Evolutionary conservation across 2,888 invertebrate species (phyloP), one percentile per base, ranked within the genome.

Genomic region (Litoditis marina): DNA sequence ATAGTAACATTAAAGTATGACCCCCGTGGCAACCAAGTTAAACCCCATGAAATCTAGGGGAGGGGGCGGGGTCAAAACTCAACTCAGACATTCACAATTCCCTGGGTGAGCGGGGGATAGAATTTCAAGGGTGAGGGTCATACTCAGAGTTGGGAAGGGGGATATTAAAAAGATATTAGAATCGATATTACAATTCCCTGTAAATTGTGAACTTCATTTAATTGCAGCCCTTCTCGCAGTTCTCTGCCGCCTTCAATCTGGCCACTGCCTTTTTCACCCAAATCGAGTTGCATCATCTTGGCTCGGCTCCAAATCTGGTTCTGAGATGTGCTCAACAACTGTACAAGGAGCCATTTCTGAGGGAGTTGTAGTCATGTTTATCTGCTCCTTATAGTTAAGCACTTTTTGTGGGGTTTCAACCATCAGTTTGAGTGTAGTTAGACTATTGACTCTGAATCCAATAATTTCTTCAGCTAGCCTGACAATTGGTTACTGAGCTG

Each of bases 201-300:
- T 16, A 2, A 22, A 16, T 30, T 51, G 49, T 32, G 7, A n/a
- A 42, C 19, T n/a, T 30, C 30, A 7, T 47, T 22, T n/a, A 27
- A 16, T 63, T 70, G 52, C 53, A 70, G 68, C 51, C 69, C 19
- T 69, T 69, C 52, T 64, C 63, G 32, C 61, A 63, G 8, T 69
- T 68, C 67, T 57, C 63, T 28, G 47, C 60, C 8, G 64, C 68
- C 7, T 76, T 73, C 66, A 71, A 73, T 53, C 60, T 51, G 27
- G 64, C 72, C 3, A 72, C 69, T 1, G 67, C 61, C 46, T 76
- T 68, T 57, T 76, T 76, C 58, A 68, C 68, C 11, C 68, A 73
- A 54, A 66, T 73, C 47, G 73, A 73, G 27, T 66, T 63, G 22
- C 68, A 73, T 54, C 62, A 69, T 32, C 65, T 73, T 19, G 54